phyloP scores from a whole-genome alignment of 1,140 invertebrate species.

The Battus philenor region DNA sequence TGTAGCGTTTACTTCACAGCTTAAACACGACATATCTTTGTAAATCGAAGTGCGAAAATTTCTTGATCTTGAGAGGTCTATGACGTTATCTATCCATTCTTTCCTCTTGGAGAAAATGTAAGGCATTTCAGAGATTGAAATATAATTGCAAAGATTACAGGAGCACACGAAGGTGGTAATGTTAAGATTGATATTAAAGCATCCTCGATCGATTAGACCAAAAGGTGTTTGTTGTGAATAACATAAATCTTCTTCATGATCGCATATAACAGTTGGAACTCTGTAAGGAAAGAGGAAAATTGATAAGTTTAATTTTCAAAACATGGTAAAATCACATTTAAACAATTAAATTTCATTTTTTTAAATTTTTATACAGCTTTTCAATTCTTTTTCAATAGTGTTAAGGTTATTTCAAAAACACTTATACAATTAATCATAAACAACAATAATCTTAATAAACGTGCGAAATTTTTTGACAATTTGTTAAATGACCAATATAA shows the following conservation, averaged over 20 bases:
- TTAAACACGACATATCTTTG: conserved; percentile 53
- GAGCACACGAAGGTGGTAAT: conserved; percentile 43
- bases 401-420: too few relatives aligned
- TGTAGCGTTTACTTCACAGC: conserved; percentile 46
- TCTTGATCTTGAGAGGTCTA: conserved; percentile 44
- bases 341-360: too few relatives aligned
- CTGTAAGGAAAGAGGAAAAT: conserved; percentile 25
- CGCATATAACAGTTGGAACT: conserved; percentile 34
- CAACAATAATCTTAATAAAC: too few relatives aligned
- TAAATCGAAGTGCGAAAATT: conserved; percentile 44
- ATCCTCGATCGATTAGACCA: conserved; percentile 51
- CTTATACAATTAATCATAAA: too few relatives aligned
- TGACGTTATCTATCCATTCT: conserved; percentile 51
- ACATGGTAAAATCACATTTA: not conserved
- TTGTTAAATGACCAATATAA: too few relatives aligned
- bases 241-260: conserved; percentile 39
- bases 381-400: too few relatives aligned
- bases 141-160: conserved; percentile 54
- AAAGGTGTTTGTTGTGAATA: conserved; percentile 56
- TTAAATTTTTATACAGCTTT: too few relatives aligned
- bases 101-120: conserved; percentile 41
- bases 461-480: too few relatives aligned
- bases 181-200: conserved; percentile 44
- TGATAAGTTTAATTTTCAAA: not conserved
- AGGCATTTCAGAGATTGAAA: conserved; percentile 51